Conservation (phyloP, 2,888 invertebrate species). For the Ornithoptera alexandrae region DNA sequence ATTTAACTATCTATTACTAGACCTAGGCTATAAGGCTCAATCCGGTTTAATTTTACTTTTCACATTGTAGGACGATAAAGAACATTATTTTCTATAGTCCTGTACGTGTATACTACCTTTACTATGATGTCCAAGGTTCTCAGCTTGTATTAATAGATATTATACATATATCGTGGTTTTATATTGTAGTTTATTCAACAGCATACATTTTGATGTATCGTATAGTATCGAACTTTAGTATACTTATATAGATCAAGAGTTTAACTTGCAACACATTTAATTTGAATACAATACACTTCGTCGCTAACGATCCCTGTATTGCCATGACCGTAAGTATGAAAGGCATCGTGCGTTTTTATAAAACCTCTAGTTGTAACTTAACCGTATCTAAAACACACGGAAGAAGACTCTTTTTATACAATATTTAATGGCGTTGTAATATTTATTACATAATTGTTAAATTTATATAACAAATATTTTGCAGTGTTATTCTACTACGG, state of each 20-base stretch:
- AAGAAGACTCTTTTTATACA: too few species aligned
- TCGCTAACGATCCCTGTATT: slow-evolving; percentile 2
- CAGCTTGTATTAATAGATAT: not conserved
- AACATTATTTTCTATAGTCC: too few species aligned
- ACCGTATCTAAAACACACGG: not conserved
- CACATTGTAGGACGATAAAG: too few species aligned
- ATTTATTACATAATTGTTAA: too few species aligned
- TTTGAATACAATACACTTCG: slow-evolving; percentile 24
- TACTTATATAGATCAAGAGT: not conserved
- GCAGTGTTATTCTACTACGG: too few species aligned
- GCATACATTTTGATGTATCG: not conserved
- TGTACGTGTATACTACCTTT: too few species aligned
- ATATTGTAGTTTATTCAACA: not conserved
- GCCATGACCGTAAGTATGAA: slow-evolving; percentile 6
- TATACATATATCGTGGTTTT: not conserved
- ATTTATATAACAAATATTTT: too few species aligned
- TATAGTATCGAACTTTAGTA: not conserved
- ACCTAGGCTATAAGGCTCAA: too few species aligned
- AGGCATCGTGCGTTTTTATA: not conserved
- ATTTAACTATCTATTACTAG: too few species aligned
- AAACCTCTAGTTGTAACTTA: not conserved
- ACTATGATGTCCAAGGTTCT: too few species aligned
- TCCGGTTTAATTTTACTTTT: too few species aligned
- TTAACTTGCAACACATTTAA: slow-evolving; percentile 2
- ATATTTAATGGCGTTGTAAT: too few species aligned